Conservation (phyloP, 2,888 invertebrate genomes). For the Tridacna crocea region DNA sequence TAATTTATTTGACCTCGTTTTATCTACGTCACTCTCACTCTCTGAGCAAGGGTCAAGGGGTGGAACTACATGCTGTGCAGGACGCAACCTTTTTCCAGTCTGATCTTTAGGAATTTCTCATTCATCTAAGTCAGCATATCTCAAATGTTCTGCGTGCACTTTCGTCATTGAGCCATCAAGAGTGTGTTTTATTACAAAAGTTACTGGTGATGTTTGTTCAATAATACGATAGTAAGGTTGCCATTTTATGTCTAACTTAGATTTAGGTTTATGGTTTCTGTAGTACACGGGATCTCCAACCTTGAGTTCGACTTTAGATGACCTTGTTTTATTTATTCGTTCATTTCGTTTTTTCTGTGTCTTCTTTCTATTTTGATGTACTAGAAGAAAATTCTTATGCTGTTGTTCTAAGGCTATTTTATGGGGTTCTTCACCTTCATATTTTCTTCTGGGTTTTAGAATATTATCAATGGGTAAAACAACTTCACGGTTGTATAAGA, state of each 20-base stretch:
- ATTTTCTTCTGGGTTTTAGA: conserved; percentile 45
- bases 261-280: conserved; percentile 36
- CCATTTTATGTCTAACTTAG: conserved; percentile 54
- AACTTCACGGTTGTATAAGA: conserved; percentile 50
- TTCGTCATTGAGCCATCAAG: conserved; percentile 19
- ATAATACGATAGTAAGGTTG: conserved; percentile 51
- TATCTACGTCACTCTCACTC: neutral
- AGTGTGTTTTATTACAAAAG: conserved; percentile 44
- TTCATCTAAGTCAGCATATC: conserved; percentile 37
- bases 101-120: conserved; percentile 15
- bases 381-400: conserved; percentile 46
- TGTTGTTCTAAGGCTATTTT: conserved; percentile 59
- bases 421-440: conserved; percentile 48
- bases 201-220: conserved; percentile 43
- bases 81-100: neutral
- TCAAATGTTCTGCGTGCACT: conserved; percentile 47
- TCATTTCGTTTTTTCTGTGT: conserved; percentile 40
- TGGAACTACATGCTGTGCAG: neutral
- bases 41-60: neutral
- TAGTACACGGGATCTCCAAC: conserved; percentile 56
- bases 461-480: conserved; percentile 53
- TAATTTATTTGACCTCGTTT: neutral
- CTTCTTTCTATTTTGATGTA: conserved; percentile 31
- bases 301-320: conserved; percentile 41
- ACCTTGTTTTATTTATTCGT: conserved; percentile 40